These are phyloP conservation scores for Noctua janthina DNA, from an alignment of 2,888 invertebrate genomes.

Conservation along the genomic window DNA sequence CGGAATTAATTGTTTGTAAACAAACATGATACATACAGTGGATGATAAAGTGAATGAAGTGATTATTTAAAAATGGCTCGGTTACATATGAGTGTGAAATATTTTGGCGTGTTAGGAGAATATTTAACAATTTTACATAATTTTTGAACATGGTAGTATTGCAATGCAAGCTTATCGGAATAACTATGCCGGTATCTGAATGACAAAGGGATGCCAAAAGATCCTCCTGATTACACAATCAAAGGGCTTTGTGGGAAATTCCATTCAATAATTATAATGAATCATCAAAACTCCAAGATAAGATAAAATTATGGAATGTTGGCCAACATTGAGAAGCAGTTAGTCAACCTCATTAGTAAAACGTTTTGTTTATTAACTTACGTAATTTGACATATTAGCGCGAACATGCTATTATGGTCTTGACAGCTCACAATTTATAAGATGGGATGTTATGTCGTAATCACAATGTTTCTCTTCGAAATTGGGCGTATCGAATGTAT, in stretches of 20 bases:
- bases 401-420: slow-evolving; percentile 25
- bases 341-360: slow-evolving; percentile 53
- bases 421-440: slow-evolving; percentile 38
- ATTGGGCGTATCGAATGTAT: slow-evolving; percentile 28
- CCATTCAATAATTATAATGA: slow-evolving; percentile 21
- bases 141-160: not conserved
- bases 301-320: slow-evolving; percentile 36
- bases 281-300: slow-evolving; percentile 39
- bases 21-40: not conserved
- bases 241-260: slow-evolving; percentile 24
- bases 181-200: not conserved
- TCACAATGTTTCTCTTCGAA: slow-evolving; percentile 18
- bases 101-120: not conserved
- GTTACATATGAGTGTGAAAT: not conserved
- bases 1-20: not conserved
- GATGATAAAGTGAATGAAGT: too few relatives aligned
- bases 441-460: slow-evolving; percentile 36
- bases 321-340: slow-evolving; percentile 22
- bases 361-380: slow-evolving; percentile 42
- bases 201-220: not conserved
- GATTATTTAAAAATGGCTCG: not conserved
- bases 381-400: slow-evolving; percentile 45
- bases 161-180: not conserved
- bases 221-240: slow-evolving; percentile 24
- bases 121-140: not conserved